Percentiles rank a stretch among this genome's conserved stretches.
Conservation (phyloP, 1,140 invertebrate species). For the Panonychus citri region DNA sequence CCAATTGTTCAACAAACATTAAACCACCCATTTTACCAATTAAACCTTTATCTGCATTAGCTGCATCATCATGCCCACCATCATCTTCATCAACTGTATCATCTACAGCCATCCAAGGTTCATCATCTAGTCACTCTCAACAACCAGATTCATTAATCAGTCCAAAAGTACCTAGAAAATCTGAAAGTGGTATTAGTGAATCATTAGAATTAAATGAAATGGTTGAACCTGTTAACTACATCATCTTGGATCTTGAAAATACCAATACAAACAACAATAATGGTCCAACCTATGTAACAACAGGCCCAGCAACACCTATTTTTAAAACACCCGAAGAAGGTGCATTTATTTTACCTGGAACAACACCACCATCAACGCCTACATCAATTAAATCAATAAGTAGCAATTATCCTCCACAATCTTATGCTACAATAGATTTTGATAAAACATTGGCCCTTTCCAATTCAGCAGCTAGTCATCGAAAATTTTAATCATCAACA, state of each 20-base stretch:
- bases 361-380: constrained; percentile 10
- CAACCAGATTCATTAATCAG: not conserved
- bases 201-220: not conserved
- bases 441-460: constrained; percentile 63
- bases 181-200: not conserved
- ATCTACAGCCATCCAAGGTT: not conserved
- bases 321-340: constrained; percentile 9
- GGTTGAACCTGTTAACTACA: constrained; percentile 30
- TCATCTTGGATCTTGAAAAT: constrained; percentile 42
- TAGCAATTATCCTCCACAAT: constrained; percentile 8
- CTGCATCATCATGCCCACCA: not conserved
- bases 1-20: not conserved
- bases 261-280: constrained; percentile 9
- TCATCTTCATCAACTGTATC: not conserved
- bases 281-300: constrained; percentile 18
- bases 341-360: not conserved
- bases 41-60: not conserved
- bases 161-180: not conserved
- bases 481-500: constrained; percentile 3
- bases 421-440: constrained; percentile 76
- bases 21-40: not conserved
- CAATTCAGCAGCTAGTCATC: constrained; percentile 17
- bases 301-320: constrained; percentile 17
- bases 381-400: constrained; percentile 7
- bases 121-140: no score